Evolutionary conservation across 2,797 vertebrate genomes (phyloP).

Genomic region (Spheniscus humboldti): DNA sequence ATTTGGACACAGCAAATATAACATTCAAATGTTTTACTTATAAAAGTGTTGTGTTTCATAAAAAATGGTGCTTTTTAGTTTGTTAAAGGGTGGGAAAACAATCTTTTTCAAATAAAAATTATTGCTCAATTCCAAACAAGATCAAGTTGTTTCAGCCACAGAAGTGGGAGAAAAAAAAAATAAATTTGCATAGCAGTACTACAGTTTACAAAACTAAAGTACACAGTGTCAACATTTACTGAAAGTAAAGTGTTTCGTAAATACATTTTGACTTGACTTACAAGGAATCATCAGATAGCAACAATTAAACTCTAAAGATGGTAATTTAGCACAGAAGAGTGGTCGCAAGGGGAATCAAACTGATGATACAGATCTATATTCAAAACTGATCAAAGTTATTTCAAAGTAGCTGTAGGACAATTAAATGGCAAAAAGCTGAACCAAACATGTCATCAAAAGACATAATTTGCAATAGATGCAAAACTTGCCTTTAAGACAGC

Average conservation of each 20-base stretch:
- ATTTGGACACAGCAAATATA: neutral
- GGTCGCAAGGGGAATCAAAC: neutral
- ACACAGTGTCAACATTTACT: neutral
- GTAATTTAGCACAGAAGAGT: neutral
- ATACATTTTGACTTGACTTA: neutral
- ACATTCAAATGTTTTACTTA: neutral
- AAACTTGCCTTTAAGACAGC: neutral
- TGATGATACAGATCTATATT: neutral
- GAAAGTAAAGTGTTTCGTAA: neutral
- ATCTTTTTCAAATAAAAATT: neutral
- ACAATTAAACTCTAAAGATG: neutral
- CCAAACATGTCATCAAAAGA: neutral
- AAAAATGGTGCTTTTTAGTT: neutral
- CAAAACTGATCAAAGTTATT: slow-evolving; percentile 29
- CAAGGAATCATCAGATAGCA: neutral
- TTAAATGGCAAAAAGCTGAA: neutral
- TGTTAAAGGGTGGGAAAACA: neutral
- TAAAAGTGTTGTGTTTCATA: neutral
- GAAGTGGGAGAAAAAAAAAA: neutral
- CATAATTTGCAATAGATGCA: neutral
- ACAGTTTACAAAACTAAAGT: neutral
- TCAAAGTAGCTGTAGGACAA: slow-evolving; percentile 3
- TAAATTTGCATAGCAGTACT: neutral
- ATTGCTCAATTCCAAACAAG: slow-evolving; percentile 35
- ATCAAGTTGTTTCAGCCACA: neutral